Evolutionary conservation across 1,140 invertebrate genomes (phyloP), one percentile per base, ranked within the genome.

Genomic region (Galendromus occidentalis): DNA sequence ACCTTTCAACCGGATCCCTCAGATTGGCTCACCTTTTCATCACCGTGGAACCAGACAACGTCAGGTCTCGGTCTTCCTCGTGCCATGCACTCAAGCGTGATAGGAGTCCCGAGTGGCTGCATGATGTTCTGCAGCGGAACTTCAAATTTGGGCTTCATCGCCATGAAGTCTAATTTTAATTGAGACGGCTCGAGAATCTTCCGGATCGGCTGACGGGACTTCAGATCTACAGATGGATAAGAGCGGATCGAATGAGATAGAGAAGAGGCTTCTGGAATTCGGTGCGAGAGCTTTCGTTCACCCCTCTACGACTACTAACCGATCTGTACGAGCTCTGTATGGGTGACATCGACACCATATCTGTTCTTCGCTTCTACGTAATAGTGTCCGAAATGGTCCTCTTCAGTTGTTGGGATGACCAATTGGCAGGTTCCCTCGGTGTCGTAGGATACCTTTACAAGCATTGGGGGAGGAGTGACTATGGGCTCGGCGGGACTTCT

Each of bases 1-100:
- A n/a, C n/a, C n/a, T n/a, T n/a, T n/a, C n/a, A n/a, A 39, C 33
- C 33, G 4, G 33, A 9, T 39, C 4, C 4, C 4, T 39, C 33
- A 39, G 33, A 39, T 82, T 67, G 82, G 84, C 71, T 69, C 69
- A 92, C 78, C 67, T 87, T 77, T 75, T 86, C 85, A 71, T 87
- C 86, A 73, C 91, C 84, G 74, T 85, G 85, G 75, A 87, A 91
- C 91, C 91, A 96, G 69, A 86, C 82, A 68, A 93, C 83, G 79
- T 88, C 86, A 84, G 90, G 90, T 70, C 74, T 77, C 64, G 90
- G 90, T 74, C 85, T 87, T 76, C 88, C 89, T 64, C 84, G 84
- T 74, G 86, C 88, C 65, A 80, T 72, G 69, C 85, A 84, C 76
- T 86, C 84, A 72, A 93, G 86, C 39, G 80, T 80, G 30, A 84